Percentiles rank a stretch among this genome's conserved stretches.
These are phyloP conservation scores for Bemisia tabaci DNA, from an alignment of 1,140 invertebrate genomes.

Conservation along the genomic window DNA sequence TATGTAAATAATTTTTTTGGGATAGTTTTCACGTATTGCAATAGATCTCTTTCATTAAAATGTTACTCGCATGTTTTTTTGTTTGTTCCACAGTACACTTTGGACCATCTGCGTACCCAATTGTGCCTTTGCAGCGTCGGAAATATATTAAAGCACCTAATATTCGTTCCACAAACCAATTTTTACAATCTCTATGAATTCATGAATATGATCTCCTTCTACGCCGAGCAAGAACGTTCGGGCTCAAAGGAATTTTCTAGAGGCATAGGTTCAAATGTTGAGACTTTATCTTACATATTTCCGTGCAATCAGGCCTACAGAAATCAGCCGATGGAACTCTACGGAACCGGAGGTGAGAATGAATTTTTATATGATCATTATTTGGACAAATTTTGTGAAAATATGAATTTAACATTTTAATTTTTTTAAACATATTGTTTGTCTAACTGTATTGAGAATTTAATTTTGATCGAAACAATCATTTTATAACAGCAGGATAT, in stretches of 20 bases:
- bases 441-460: too few species aligned
- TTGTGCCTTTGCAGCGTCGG: slow-evolving; percentile 57
- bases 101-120: slow-evolving; percentile 61
- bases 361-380: too few species aligned
- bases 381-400: too few species aligned
- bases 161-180: slow-evolving; percentile 60
- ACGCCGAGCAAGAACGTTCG: slow-evolving; percentile 37
- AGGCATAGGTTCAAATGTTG: slow-evolving; percentile 43
- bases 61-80: background rate
- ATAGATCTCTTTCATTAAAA: too few species aligned
- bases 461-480: too few species aligned
- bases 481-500: too few species aligned
- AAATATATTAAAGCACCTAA: slow-evolving; percentile 44
- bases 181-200: slow-evolving; percentile 76
- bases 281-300: slow-evolving; percentile 58
- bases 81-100: slow-evolving; percentile 38
- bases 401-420: too few species aligned
- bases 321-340: slow-evolving; percentile 45
- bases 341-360: slow-evolving; percentile 54
- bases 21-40: too few species aligned
- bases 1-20: too few species aligned
- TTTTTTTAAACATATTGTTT: too few species aligned
- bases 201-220: slow-evolving; percentile 65
- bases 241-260: slow-evolving; percentile 22
- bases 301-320: slow-evolving; percentile 53